Evolutionary conservation across 2,888 invertebrate species (phyloP), one percentile per base, ranked within the genome.

Genomic region (Sthenelais limicola): DNA sequence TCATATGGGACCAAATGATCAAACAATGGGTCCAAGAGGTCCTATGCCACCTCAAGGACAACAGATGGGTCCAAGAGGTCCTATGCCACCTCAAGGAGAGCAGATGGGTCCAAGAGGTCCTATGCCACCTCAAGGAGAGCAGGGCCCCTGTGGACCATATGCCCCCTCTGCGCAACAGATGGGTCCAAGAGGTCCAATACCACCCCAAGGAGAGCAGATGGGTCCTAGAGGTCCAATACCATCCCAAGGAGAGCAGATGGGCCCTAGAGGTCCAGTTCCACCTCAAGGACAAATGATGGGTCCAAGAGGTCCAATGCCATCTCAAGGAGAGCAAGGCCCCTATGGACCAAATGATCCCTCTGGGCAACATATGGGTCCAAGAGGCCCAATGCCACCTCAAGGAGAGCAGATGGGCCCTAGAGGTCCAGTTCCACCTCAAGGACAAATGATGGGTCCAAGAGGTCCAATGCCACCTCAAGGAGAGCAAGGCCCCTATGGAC

Each of bases 401-500:
- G 43, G 43, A 43, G 12, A 9, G 18, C 12, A 43, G 43, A 18
- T n/a, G 12, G 52, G 58, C 5, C 9, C 30, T 12, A 5, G 12
- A 30, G 28, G 58, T 12, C 58, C 15, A 30, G 12, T 28, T 7
- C 26, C 26, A 28, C 28, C 28, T 28, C 12, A 43, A 18, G 43
- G 43, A 43, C 9, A 12, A 18, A 26, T 28, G n/a, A n/a, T n/a
- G n/a, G n/a, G n/a, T n/a, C n/a, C n/a, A n/a, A n/a, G n/a, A 24
- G 12, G 26, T 9, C 66, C 66, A 21, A 5, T 35, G 38, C 38
- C 38, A 35, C 43, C 35, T 4, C 38, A 66, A 3, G 38, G 38
- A 35, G 7, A 28, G 21, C 66, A 66, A 26, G 43, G 35, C 24
- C 68, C 30, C 26, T 28, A 48, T 28, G 49, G 32, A 68, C 48